Conservation (phyloP, 2,113 vertebrate species). For the Daubentonia madagascariensis region DNA sequence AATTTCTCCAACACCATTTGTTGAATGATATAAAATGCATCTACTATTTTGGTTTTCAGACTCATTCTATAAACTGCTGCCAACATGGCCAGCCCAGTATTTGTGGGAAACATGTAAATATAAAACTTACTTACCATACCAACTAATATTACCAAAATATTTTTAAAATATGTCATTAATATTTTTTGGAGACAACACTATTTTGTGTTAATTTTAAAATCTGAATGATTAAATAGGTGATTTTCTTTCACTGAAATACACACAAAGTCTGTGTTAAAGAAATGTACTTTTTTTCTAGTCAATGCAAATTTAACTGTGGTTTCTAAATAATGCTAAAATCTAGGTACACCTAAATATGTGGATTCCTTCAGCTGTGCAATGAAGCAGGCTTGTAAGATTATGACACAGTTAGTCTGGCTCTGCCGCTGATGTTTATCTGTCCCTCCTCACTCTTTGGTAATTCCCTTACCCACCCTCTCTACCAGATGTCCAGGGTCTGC, state of each 20-base stretch:
- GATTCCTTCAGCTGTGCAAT: background rate
- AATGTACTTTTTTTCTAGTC: background rate
- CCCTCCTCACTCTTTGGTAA: background rate
- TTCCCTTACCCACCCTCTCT: background rate
- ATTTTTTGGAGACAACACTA: background rate
- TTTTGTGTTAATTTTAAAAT: conserved; percentile 2
- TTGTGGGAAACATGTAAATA: background rate
- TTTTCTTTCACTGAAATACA: background rate
- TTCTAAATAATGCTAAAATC: conserved; percentile 17
- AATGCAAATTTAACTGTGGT: background rate
- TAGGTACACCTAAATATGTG: background rate
- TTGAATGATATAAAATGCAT: background rate
- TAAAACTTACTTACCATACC: background rate
- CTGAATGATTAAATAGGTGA: background rate
- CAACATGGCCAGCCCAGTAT: background rate
- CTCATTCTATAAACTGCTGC: background rate
- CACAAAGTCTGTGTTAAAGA: background rate
- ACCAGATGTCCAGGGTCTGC: background rate
- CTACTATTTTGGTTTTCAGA: background rate
- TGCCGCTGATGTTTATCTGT: background rate
- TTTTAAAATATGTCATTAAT: background rate
- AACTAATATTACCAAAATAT: conserved; percentile 7
- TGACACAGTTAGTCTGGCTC: background rate
- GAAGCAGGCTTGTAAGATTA: background rate
- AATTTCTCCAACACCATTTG: background rate